Evolutionary conservation across 1,140 invertebrate species (phyloP).

Genomic region (Solenopsis fugax): DNA sequence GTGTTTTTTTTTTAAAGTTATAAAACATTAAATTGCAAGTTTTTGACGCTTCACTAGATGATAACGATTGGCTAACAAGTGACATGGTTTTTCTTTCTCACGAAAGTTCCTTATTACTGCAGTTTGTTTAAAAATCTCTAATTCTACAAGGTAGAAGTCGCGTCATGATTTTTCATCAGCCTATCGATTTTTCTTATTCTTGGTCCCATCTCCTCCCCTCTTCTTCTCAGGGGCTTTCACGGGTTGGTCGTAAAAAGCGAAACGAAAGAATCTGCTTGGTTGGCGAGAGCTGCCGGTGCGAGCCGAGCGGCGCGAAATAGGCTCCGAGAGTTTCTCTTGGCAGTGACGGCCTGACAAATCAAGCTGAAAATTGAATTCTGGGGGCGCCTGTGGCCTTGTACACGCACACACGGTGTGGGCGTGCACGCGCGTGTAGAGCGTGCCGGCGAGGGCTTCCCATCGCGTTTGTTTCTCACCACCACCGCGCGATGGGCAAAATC

Average conservation of each 20-base stretch:
- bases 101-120: background rate
- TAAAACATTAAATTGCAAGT: background rate
- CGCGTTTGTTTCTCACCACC: slow-evolving; percentile 39
- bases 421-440: slow-evolving; percentile 31
- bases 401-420: slow-evolving; percentile 52
- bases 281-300: slow-evolving; percentile 70
- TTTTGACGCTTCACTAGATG: background rate
- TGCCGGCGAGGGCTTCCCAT: slow-evolving; percentile 11
- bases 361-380: slow-evolving; percentile 86
- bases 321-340: slow-evolving; percentile 77
- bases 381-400: slow-evolving; percentile 72
- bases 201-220: background rate
- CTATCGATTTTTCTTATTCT: slow-evolving; percentile 52
- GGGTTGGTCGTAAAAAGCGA: slow-evolving; percentile 74
- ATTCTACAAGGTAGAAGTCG: background rate
- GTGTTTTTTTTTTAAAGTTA: background rate
- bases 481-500: background rate
- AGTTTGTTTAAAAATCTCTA: background rate
- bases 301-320: slow-evolving; percentile 81
- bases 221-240: background rate
- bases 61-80: background rate
- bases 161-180: slow-evolving; percentile 7
- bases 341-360: slow-evolving; percentile 84
- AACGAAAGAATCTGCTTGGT: slow-evolving; percentile 82
- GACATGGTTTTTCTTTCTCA: background rate